phyloP scores from a whole-genome alignment of 2,797 vertebrate species.

The Protonibea diacanthus region DNA sequence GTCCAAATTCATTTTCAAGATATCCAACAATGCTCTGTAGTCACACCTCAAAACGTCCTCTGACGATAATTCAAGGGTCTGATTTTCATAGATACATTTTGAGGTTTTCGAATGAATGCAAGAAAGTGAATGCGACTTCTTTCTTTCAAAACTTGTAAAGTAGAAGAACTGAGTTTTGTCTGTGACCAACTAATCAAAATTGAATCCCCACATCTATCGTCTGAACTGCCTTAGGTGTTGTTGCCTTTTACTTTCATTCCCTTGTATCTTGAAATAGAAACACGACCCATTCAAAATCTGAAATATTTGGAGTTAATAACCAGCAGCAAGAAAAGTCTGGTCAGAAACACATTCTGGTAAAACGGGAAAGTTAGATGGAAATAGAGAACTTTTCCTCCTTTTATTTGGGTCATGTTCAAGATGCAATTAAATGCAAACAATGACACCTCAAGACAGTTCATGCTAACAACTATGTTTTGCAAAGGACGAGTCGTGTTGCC shows the following conservation, averaged over 20 bases:
- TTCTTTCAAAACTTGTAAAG: constrained; percentile 73
- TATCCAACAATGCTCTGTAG: background rate
- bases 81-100: background rate
- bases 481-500: constrained; percentile 52
- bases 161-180: constrained; percentile 85
- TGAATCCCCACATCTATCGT: constrained; percentile 10
- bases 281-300: background rate
- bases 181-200: constrained; percentile 44
- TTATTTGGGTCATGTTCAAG: constrained; percentile 4
- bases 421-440: constrained; percentile 42
- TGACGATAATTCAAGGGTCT: background rate
- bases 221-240: constrained; percentile 31
- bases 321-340: background rate
- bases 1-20: background rate
- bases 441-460: constrained; percentile 33
- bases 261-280: constrained; percentile 17
- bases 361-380: background rate
- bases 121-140: background rate
- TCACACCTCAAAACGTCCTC: too few species aligned
- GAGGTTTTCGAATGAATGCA: constrained; percentile 14
- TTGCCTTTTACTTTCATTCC: constrained; percentile 25
- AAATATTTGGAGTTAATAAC: background rate
- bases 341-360: background rate
- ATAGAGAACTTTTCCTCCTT: background rate
- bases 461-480: constrained; percentile 34